These are phyloP conservation scores for Anadara kagoshimensis DNA, from an alignment of 1,140 invertebrate species.

Conservation along the genomic window DNA sequence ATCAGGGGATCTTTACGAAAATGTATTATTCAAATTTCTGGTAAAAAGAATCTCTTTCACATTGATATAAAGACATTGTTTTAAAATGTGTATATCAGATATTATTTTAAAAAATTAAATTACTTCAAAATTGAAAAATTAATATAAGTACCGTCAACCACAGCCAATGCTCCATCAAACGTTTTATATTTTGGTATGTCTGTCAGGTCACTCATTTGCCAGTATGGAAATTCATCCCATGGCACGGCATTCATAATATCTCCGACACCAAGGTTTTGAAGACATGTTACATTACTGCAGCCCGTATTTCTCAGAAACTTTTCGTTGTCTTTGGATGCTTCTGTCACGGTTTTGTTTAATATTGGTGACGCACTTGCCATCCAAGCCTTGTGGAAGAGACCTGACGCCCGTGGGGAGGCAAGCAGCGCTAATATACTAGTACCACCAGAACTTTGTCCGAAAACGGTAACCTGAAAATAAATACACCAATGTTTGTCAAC, in stretches of 20 bases:
- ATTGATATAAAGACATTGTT: background rate
- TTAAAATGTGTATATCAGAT: background rate
- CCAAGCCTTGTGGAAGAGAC: constrained; percentile 57
- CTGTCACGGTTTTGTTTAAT: constrained; percentile 43
- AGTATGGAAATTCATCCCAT: constrained; percentile 43
- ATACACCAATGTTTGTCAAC: background rate
- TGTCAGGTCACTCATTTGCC: constrained; percentile 34
- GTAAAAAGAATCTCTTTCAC: background rate
- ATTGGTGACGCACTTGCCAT: constrained; percentile 44
- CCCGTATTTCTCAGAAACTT: constrained; percentile 42
- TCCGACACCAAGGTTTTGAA: constrained; percentile 29
- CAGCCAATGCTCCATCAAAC: constrained; percentile 36
- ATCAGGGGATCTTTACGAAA: background rate
- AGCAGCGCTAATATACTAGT: constrained; percentile 53
- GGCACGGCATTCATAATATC: constrained; percentile 32
- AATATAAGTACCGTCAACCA: constrained; percentile 45
- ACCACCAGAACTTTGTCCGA: constrained; percentile 57
- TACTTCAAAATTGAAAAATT: background rate
- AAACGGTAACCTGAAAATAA: constrained; percentile 50
- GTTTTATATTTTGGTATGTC: constrained; percentile 23
- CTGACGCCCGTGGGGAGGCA: constrained; percentile 41
- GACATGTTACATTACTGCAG: constrained; percentile 43
- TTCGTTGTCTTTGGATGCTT: constrained; percentile 42
- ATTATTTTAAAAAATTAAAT: background rate
- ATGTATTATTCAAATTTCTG: background rate